Percentiles rank a stretch among this genome's conserved stretches.
Evolutionary conservation across 2,888 invertebrate genomes (phyloP).

Genomic region (Heteromurus nitidus): DNA sequence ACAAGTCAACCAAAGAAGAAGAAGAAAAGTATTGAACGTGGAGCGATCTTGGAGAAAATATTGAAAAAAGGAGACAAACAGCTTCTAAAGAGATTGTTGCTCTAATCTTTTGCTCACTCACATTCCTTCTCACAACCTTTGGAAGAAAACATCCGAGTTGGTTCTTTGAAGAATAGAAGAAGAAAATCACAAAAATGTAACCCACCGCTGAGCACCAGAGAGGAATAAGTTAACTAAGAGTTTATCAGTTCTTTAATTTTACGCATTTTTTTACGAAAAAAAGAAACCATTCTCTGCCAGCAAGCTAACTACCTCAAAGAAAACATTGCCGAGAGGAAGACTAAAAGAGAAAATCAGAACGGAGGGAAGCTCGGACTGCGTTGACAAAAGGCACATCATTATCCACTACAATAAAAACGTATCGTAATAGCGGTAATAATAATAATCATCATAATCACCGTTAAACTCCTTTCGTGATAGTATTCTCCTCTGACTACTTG

Average conservation of each 20-base stretch:
- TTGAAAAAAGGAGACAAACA: conserved; percentile 7
- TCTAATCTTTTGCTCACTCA: conserved; percentile 4
- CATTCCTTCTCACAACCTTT: background rate
- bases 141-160: no score
- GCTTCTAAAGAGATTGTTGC: conserved; percentile 19
- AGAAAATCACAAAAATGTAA: conserved; percentile 7
- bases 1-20: conserved; percentile 32
- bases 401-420: background rate
- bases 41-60: background rate
- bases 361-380: no score
- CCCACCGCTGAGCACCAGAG: background rate
- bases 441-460: background rate
- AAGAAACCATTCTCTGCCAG: no score
- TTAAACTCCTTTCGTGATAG: background rate
- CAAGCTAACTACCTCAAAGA: no score
- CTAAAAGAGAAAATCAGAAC: no score
- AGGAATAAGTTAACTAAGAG: background rate
- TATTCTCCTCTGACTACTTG: conserved; percentile 2
- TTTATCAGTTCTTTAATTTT: background rate
- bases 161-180: no score
- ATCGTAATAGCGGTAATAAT: conserved; percentile 5
- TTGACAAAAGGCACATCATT: background rate
- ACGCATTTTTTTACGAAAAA: no score
- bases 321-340: no score
- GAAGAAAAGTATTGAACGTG: conserved; percentile 5